Conservation (phyloP, 2,888 invertebrate species). For the Caenorhabditis imperialis region DNA sequence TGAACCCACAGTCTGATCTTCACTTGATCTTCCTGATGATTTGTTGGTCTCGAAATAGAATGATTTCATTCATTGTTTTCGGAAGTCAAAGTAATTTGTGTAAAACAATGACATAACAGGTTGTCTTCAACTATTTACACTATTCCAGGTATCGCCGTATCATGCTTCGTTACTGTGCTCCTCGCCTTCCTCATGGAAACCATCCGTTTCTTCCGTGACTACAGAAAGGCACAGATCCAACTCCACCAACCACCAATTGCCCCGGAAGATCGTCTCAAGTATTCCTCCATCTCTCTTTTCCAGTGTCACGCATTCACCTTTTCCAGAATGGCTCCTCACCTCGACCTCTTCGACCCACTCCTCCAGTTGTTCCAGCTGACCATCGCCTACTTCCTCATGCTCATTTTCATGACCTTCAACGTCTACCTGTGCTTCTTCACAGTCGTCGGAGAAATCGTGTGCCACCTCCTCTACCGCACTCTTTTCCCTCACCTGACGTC, state of each 20-base stretch:
- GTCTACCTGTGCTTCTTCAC: constrained; percentile 73
- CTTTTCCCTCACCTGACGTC: constrained; percentile 53
- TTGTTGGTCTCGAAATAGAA: too few species aligned
- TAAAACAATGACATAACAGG: background rate
- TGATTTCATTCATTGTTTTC: too few species aligned
- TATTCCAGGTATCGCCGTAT: constrained; percentile 68
- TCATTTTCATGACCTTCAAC: constrained; percentile 78
- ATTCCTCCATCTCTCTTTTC: background rate
- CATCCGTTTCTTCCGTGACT: constrained; percentile 68
- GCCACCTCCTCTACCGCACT: constrained; percentile 52
- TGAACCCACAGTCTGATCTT: too few species aligned
- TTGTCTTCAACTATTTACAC: background rate
- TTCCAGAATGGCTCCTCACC: constrained; percentile 48
- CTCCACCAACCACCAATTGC: constrained; percentile 31
- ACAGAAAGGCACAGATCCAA: constrained; percentile 52
- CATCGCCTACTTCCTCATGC: constrained; percentile 74
- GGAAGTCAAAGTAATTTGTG: too few species aligned
- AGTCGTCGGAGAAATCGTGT: constrained; percentile 72
- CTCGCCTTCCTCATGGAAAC: constrained; percentile 70
- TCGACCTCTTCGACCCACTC: constrained; percentile 62
- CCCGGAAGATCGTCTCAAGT: constrained; percentile 54
- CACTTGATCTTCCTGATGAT: too few species aligned
- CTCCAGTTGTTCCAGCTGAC: constrained; percentile 69
- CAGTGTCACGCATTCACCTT: background rate
- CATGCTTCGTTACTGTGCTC: constrained; percentile 68